Percentiles rank a stretch among this genome's conserved stretches.
Evolutionary conservation across 2,888 invertebrate species (phyloP).

Genomic region (Tipula helvola): DNA sequence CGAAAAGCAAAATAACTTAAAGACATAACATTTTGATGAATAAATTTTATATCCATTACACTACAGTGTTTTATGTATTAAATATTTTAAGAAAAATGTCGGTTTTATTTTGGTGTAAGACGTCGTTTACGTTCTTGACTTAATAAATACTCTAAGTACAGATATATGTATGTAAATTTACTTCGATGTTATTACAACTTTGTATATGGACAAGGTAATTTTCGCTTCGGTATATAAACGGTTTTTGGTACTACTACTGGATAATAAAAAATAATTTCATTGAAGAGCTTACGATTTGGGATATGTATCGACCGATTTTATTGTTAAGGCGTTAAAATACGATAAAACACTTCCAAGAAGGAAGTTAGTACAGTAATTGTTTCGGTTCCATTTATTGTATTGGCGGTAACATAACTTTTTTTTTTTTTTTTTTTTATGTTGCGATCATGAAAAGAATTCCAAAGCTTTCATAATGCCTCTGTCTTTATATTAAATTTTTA

Average conservation of each 20-base stretch:
- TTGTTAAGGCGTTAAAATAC: neutral
- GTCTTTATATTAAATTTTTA: neutral
- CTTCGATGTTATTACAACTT: neutral
- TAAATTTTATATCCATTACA: constrained; percentile 4
- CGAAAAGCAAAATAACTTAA: constrained; percentile 4
- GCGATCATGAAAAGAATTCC: neutral
- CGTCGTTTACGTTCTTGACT: neutral
- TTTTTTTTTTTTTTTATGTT: no score
- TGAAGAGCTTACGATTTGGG: neutral
- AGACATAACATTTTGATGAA: constrained; percentile 4
- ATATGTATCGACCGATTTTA: neutral
- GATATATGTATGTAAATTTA: neutral
- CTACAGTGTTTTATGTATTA: neutral
- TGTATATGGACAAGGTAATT: neutral
- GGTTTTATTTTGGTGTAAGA: neutral
- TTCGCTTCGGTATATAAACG: neutral
- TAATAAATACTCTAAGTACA: neutral
- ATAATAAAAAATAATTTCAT: neutral
- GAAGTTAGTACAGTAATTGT: no score
- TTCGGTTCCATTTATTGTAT: neutral
- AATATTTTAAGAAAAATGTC: neutral
- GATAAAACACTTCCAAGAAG: no score
- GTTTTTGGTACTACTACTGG: neutral
- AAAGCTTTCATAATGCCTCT: neutral
- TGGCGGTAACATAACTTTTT: no score